Conservation (phyloP, 2,797 vertebrate genomes). For the Epinephelus awoara region DNA sequence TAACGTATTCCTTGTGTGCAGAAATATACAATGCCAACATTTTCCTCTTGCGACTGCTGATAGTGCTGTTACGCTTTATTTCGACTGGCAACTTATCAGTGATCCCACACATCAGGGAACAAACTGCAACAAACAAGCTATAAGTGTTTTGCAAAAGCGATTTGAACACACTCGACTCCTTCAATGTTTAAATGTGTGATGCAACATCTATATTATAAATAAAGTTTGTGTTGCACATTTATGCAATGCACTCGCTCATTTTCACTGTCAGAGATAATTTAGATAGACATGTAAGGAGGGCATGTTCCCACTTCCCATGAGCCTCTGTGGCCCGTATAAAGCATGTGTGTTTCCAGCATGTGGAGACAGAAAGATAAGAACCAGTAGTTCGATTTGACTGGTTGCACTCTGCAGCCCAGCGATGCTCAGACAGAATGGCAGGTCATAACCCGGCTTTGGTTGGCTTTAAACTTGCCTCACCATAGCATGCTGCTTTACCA, state of each 20-base stretch:
- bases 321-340: conserved; percentile 34
- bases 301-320: conserved; percentile 55
- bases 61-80: neutral
- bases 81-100: neutral
- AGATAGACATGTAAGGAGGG: conserved; percentile 33
- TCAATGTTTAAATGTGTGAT: conserved; percentile 4
- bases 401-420: conserved; percentile 29
- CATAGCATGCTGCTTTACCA: conserved; percentile 80
- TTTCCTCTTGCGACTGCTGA: too few relatives aligned
- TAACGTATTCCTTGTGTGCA: too few relatives aligned
- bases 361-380: conserved; percentile 30
- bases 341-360: conserved; percentile 83
- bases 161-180: neutral
- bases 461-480: conserved; percentile 60
- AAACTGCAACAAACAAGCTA: neutral
- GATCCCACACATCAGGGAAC: conserved; percentile 6
- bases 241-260: conserved; percentile 5
- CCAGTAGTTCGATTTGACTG: neutral
- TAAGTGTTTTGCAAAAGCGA: conserved; percentile 1
- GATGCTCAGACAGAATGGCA: conserved; percentile 26
- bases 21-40: too few relatives aligned
- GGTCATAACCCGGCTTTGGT: conserved; percentile 62
- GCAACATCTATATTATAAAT: conserved; percentile 3
- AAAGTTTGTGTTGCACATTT: conserved; percentile 29
- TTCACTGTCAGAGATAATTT: neutral